Evolutionary conservation across 1,140 invertebrate genomes (phyloP).

Genomic region (Pogonomyrmex californicus): DNA sequence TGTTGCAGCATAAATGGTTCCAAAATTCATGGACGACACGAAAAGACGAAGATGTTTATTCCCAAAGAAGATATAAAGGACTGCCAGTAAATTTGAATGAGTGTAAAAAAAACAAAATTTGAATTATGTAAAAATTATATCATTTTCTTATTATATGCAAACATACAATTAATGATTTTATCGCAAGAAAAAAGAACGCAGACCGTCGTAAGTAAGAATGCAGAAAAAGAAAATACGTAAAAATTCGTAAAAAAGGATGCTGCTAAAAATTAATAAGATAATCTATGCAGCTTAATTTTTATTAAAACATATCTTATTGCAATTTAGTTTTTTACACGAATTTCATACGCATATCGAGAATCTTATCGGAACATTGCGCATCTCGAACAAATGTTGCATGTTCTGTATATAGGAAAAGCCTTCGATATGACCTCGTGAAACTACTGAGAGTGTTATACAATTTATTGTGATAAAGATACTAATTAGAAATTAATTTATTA

Average conservation of each 20-base stretch:
- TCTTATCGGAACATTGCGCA: not conserved
- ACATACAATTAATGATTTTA: not conserved
- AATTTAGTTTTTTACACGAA: slow-evolving; percentile 46
- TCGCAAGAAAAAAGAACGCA: not conserved
- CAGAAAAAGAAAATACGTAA: not conserved
- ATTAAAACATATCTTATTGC: not conserved
- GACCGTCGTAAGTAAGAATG: not conserved
- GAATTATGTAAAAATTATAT: slow-evolving; percentile 8
- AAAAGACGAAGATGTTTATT: slow-evolving; percentile 1
- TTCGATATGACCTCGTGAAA: not conserved
- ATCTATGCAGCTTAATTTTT: not conserved
- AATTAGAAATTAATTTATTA: slow-evolving; percentile 44
- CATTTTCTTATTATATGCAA: slow-evolving; percentile 9
- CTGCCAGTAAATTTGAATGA: slow-evolving; percentile 27
- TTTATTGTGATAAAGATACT: slow-evolving; percentile 31
- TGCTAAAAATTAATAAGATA: not conserved
- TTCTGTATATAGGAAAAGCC: not conserved
- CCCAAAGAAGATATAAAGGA: slow-evolving; percentile 9
- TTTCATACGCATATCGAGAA: not conserved
- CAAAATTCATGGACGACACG: slow-evolving; percentile 18
- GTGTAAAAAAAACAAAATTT: slow-evolving; percentile 19
- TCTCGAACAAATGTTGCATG: not conserved
- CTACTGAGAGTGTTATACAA: not conserved
- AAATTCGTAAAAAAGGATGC: not conserved
- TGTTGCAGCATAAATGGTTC: slow-evolving; percentile 17